Evolutionary conservation across 2,797 vertebrate species (phyloP), one percentile per base, ranked within the genome.

Genomic region (Euthynnus affinis): DNA sequence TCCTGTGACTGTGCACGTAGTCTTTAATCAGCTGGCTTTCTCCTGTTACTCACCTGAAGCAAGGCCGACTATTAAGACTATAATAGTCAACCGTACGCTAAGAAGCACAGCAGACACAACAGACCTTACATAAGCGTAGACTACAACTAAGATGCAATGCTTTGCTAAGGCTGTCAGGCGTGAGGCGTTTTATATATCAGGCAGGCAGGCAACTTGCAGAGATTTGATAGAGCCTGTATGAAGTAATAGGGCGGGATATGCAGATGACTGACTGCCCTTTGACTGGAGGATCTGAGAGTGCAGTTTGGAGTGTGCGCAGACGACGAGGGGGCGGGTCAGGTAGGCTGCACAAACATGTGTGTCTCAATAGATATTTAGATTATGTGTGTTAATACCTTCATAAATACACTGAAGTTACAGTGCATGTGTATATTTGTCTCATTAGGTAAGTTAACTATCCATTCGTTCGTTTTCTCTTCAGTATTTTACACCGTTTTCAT

Each of bases 281-380:
- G 67, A 71, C 74, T 83, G 80, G 58, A 65, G 25, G 46, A 22
- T 70, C 18, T 42, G 44, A 44, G 58, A 8, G 62, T 3, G 63
- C 29, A 44, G 18, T 58, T 51, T n/a, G 62, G 18, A 18, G 34
- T 27, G 17, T 44, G 76, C 53, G 75, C 67, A 82, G 22, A n/a
- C 57, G 62, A 56, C 20, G 29, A 42, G 40, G 61, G 82, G 78
- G 73, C 59, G 81, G 52, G 59, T 37, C 80, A 88, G 90, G 88
- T 90, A 85, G 63, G 81, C 14, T 34, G 23, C 49, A 13, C 7
- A 53, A 22, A 55, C 63, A 6, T 3, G 9, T 60, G 10, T 56
- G 18, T 64, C 23, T 76, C 46, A 25, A 27, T 25, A 4, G 29
- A 32, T 1, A 40, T 8, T 5, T 20, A 1, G 1, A 13, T 60